Percentiles rank a stretch among this genome's conserved stretches.
phyloP scores from a whole-genome alignment of 1,140 invertebrate species.

The Holcopasites calliopsidis region DNA sequence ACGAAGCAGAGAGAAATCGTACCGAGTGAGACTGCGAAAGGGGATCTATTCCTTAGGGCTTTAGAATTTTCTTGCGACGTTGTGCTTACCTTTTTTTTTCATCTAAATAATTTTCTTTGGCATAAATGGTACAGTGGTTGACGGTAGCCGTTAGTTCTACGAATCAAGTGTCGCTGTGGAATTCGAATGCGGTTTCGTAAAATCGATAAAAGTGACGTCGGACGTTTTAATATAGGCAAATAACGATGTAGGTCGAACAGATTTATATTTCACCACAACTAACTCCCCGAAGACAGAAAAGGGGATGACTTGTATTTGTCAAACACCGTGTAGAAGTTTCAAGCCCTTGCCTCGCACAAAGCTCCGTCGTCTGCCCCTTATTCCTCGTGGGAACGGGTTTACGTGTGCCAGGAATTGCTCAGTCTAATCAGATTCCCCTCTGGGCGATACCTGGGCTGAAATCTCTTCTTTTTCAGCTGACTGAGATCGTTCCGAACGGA shows the following conservation, averaged over 20 bases:
- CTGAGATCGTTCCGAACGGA: constrained; percentile 6
- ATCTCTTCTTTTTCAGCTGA: constrained; percentile 44
- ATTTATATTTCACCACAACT: neutral
- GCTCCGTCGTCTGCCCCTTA: neutral
- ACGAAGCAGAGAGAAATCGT: neutral
- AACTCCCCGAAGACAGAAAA: neutral
- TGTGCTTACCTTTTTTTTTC: neutral
- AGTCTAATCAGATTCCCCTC: constrained; percentile 42
- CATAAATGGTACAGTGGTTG: neutral
- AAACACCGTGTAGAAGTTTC: neutral
- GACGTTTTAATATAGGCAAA: neutral
- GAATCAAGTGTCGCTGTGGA: too few relatives aligned
- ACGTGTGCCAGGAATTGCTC: constrained; percentile 23
- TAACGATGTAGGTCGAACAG: neutral
- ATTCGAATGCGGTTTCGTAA: too few relatives aligned
- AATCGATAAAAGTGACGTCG: too few relatives aligned
- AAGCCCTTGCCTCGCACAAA: neutral
- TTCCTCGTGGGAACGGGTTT: constrained; percentile 14
- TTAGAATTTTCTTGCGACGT: neutral
- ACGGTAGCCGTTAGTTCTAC: too few relatives aligned
- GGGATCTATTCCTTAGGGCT: neutral
- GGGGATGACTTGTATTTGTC: neutral
- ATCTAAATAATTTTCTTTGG: neutral
- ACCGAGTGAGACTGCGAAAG: neutral
- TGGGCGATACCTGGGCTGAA: neutral